Conservation (phyloP, 30 jellyfish, hydroid and myxozoan genomes). For the Sanderia malayensis region DNA sequence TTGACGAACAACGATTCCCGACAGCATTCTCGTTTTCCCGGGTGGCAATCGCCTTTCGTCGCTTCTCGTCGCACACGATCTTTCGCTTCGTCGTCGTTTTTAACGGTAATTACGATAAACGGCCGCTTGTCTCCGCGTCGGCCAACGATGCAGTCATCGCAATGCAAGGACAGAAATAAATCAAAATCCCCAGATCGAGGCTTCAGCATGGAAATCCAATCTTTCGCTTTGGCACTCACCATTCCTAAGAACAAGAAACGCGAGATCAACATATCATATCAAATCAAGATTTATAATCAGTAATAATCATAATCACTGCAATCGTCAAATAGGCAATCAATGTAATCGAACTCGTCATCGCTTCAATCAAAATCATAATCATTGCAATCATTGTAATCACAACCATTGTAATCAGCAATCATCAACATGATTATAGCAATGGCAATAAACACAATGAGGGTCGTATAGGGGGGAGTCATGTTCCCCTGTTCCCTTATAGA, state of each 20-base stretch:
- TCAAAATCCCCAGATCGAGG: conserved; percentile 50
- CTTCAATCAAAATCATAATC: too few relatives aligned
- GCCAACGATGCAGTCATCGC: conserved; percentile 60
- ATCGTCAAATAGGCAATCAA: too few relatives aligned
- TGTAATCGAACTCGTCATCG: too few relatives aligned
- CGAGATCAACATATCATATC: too few relatives aligned
- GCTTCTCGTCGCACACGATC: conserved; percentile 34
- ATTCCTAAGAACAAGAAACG: conserved; percentile 16
- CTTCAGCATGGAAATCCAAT: conserved; percentile 48
- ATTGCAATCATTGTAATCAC: too few relatives aligned
- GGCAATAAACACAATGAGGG: too few relatives aligned
- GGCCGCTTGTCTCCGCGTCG: conserved; percentile 63
- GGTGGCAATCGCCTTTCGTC: conserved; percentile 32
- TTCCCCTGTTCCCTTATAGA: too few relatives aligned
- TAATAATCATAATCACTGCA: neutral
- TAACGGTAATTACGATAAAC: conserved; percentile 54
- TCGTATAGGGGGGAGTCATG: too few relatives aligned
- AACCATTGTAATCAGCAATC: too few relatives aligned
- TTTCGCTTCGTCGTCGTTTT: conserved; percentile 24
- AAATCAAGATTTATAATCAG: too few relatives aligned
- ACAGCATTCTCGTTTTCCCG: conserved; percentile 60
- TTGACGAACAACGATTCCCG: conserved; percentile 58
- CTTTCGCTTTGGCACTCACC: conserved; percentile 54
- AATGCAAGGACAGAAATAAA: conserved; percentile 31
- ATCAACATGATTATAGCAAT: too few relatives aligned